Conservation (phyloP, 2,888 invertebrate genomes). For the Philopedon plagiatum region DNA sequence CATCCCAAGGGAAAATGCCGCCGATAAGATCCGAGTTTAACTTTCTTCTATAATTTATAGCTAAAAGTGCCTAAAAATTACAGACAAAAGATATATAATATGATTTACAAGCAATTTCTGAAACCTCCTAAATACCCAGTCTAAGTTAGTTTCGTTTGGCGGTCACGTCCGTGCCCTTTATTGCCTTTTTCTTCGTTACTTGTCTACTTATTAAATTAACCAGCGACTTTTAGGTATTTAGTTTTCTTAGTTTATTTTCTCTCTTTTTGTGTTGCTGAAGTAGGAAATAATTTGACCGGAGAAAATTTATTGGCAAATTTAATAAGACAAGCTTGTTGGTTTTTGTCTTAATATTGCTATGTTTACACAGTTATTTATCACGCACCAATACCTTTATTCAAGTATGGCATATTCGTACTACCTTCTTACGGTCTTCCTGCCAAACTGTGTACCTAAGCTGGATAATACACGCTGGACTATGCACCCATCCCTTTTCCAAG, state of each 20-base stretch:
- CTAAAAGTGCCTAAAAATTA: too few species aligned
- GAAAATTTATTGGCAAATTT: conserved; percentile 7
- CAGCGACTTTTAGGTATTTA: conserved; percentile 51
- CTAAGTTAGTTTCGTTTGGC: conserved; percentile 33
- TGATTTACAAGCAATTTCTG: conserved; percentile 25
- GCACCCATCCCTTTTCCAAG: too few species aligned
- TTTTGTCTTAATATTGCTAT: not conserved
- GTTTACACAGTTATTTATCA: too few species aligned
- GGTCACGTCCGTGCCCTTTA: conserved; percentile 58
- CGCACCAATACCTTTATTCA: too few species aligned
- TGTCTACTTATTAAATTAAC: conserved; percentile 44
- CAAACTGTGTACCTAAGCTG: too few species aligned
- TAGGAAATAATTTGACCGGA: conserved; percentile 11
- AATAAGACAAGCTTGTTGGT: not conserved
- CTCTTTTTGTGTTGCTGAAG: conserved; percentile 15
- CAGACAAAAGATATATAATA: conserved; percentile 50
- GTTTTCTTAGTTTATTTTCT: conserved; percentile 34
- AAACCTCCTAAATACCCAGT: not conserved
- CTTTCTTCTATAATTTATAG: too few species aligned
- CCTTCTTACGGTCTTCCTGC: too few species aligned
- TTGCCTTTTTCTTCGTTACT: conserved; percentile 50
- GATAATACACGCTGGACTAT: too few species aligned
- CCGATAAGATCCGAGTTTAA: too few species aligned
- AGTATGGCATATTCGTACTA: too few species aligned
- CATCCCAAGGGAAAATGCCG: too few species aligned